Evolutionary conservation across 1,140 invertebrate species (phyloP).

Genomic region (Coboldia fuscipes): DNA sequence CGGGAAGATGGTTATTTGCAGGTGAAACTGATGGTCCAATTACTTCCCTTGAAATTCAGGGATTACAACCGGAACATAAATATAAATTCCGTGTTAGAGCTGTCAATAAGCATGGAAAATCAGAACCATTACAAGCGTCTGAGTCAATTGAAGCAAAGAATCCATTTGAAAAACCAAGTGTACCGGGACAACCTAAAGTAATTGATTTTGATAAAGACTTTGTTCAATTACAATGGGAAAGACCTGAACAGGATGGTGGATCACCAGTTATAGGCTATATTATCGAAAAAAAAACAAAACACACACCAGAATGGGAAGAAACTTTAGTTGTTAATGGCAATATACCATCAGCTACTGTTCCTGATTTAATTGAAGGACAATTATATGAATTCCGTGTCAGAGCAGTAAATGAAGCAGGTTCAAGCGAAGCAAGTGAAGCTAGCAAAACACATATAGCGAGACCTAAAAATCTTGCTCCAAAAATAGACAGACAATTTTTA

Average conservation of each 20-base stretch:
- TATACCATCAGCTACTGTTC: slow-evolving; percentile 58
- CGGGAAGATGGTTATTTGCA: slow-evolving; percentile 79
- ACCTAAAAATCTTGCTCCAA: slow-evolving; percentile 75
- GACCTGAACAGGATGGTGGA: slow-evolving; percentile 69
- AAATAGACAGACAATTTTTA: slow-evolving; percentile 85
- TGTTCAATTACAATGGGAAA: slow-evolving; percentile 86
- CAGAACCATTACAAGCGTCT: slow-evolving; percentile 75
- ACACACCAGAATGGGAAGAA: slow-evolving; percentile 69
- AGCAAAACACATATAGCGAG: slow-evolving; percentile 75
- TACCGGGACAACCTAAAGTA: slow-evolving; percentile 73
- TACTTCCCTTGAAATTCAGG: slow-evolving; percentile 50
- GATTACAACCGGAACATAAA: slow-evolving; percentile 69
- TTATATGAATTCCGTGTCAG: slow-evolving; percentile 85
- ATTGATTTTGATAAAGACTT: slow-evolving; percentile 83
- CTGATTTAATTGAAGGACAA: slow-evolving; percentile 75
- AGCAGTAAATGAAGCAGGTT: slow-evolving; percentile 87
- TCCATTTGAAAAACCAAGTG: slow-evolving; percentile 77
- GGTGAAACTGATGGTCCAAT: slow-evolving; percentile 67
- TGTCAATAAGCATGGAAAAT: slow-evolving; percentile 88
- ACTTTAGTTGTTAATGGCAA: slow-evolving; percentile 68
- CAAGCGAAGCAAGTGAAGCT: slow-evolving; percentile 72
- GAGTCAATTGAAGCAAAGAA: slow-evolving; percentile 92
- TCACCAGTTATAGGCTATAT: slow-evolving; percentile 80
- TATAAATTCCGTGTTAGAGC: slow-evolving; percentile 93
- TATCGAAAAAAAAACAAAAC: slow-evolving; percentile 91